Conservation (phyloP, 2,797 vertebrate genomes). For the Halcyon chelicuti region DNA sequence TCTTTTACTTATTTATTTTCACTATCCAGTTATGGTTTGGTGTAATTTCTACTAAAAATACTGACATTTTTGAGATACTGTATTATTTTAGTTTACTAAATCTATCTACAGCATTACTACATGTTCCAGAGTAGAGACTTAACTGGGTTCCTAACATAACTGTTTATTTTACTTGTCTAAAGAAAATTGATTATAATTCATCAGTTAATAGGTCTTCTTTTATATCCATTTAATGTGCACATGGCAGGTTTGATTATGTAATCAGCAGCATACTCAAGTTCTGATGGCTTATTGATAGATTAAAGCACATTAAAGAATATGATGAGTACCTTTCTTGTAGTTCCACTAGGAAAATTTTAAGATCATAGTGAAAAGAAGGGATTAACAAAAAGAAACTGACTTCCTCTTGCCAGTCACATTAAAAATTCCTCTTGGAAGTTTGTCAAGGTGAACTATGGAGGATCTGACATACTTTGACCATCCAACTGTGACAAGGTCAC, state of each 20-base stretch:
- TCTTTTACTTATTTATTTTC: neutral
- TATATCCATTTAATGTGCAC: neutral
- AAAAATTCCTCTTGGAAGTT: neutral
- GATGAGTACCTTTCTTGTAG: neutral
- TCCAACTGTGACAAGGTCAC: neutral
- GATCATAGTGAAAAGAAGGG: neutral
- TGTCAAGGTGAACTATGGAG: neutral
- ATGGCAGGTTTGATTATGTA: neutral
- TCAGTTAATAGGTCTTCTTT: neutral
- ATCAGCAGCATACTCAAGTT: constrained; percentile 9
- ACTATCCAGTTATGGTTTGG: neutral
- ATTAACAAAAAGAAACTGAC: neutral
- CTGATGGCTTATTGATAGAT: constrained; percentile 4
- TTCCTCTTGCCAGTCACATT: neutral
- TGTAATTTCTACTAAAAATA: neutral
- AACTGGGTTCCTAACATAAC: neutral
- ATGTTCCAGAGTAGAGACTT: neutral
- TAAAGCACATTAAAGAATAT: neutral
- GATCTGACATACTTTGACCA: neutral
- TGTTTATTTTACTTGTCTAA: neutral
- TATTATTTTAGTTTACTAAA: neutral
- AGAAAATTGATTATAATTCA: neutral
- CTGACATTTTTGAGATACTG: neutral
- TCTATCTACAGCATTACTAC: neutral
- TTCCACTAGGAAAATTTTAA: neutral